Conservation (phyloP, 2,797 vertebrate genomes). For the Cottoperca gobio region DNA sequence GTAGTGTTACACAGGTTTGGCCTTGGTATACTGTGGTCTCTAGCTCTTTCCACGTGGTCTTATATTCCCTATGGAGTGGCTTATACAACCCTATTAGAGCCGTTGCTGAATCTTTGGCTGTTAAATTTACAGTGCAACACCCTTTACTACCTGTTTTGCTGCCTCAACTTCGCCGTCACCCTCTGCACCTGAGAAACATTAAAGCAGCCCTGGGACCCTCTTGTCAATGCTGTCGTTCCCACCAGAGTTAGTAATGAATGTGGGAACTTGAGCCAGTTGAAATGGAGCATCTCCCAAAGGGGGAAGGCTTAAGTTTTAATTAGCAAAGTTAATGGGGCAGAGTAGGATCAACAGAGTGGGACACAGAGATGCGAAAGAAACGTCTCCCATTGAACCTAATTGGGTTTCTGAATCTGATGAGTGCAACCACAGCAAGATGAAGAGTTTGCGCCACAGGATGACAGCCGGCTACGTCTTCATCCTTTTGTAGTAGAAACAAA, state of each 20-base stretch:
- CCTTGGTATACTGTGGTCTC: conserved; percentile 28
- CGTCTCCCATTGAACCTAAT: conserved; percentile 43
- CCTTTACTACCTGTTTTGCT: conserved; percentile 34
- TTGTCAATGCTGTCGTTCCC: conserved; percentile 59
- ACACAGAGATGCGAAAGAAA: conserved; percentile 34
- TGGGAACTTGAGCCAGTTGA: conserved; percentile 70
- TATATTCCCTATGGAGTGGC: conserved; percentile 49
- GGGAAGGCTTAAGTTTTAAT: conserved; percentile 71
- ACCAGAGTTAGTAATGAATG: conserved; percentile 67
- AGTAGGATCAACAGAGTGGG: conserved; percentile 50
- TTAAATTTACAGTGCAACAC: conserved; percentile 58
- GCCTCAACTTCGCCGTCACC: conserved; percentile 31
- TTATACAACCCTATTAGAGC: conserved; percentile 66
- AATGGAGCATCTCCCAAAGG: conserved; percentile 65
- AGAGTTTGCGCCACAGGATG: conserved; percentile 22
- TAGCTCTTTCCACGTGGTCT: conserved; percentile 41
- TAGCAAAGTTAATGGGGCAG: conserved; percentile 73
- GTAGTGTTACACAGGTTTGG: not conserved
- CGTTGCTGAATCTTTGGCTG: conserved; percentile 41
- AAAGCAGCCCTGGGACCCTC: conserved; percentile 32
- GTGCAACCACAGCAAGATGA: conserved; percentile 33
- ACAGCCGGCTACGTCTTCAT: conserved; percentile 12
- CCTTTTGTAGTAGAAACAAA: conserved; percentile 47
- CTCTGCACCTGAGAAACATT: conserved; percentile 46
- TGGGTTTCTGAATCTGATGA: conserved; percentile 37